Conservation (phyloP, 2,113 vertebrate genomes). For the Corythaeola cristata region DNA sequence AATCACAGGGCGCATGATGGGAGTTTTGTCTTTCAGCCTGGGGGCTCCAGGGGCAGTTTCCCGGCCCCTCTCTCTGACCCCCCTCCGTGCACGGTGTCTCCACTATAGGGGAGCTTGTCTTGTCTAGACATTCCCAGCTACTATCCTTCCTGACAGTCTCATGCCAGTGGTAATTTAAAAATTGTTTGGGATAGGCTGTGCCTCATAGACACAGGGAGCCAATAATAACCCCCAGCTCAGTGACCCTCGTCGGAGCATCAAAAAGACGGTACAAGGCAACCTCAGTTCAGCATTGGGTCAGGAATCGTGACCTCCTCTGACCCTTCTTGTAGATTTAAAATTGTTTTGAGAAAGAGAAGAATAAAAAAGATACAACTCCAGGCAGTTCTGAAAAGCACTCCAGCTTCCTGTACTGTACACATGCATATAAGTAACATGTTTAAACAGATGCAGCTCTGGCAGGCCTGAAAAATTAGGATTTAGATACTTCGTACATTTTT, state of each 20-base stretch:
- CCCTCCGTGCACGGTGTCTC: conserved; percentile 67
- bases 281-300: conserved; percentile 79
- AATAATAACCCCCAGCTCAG: conserved; percentile 57
- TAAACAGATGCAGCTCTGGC: conserved; percentile 61
- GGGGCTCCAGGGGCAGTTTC: conserved; percentile 63
- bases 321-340: conserved; percentile 72
- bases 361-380: conserved; percentile 68
- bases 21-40: conserved; percentile 77
- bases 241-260: conserved; percentile 68
- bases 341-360: conserved; percentile 79
- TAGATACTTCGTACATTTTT: conserved; percentile 17
- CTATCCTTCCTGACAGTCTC: conserved; percentile 67
- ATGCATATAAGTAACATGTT: conserved; percentile 46
- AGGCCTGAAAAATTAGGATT: conserved; percentile 43
- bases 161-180: conserved; percentile 80
- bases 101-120: conserved; percentile 59
- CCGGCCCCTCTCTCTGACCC: conserved; percentile 74
- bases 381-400: conserved; percentile 53
- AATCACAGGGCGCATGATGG: conserved; percentile 60
- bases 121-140: conserved; percentile 71
- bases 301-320: conserved; percentile 74
- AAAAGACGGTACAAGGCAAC: conserved; percentile 35
- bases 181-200: conserved; percentile 75
- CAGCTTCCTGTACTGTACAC: conserved; percentile 50
- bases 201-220: conserved; percentile 68